Evolutionary conservation across 2,888 invertebrate species (phyloP).

Genomic region (Pelosia muscerda): DNA sequence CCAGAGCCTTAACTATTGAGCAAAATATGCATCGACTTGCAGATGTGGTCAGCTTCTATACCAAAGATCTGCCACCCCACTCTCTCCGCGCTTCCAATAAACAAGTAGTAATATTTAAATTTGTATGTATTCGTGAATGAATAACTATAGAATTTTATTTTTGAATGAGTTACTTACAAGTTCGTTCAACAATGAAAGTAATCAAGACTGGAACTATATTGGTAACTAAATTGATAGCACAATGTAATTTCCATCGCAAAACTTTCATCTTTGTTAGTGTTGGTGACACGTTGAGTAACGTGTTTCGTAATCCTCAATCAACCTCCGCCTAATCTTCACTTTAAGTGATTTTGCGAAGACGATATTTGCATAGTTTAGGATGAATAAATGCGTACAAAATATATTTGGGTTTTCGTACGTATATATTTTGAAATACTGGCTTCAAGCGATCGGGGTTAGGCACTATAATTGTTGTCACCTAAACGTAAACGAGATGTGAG

Average conservation of each 20-base stretch:
- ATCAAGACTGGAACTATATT: neutral
- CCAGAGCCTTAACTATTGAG: too few relatives aligned
- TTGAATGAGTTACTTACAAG: too few relatives aligned
- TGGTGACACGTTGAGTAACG: neutral
- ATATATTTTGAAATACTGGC: neutral
- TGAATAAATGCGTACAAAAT: neutral
- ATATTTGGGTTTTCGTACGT: neutral
- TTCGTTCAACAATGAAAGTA: too few relatives aligned
- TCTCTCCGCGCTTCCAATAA: too few relatives aligned
- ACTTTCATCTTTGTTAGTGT: neutral
- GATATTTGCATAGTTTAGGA: neutral
- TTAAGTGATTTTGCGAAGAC: neutral
- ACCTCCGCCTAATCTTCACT: neutral
- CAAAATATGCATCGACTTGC: too few relatives aligned
- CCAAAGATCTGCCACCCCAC: too few relatives aligned
- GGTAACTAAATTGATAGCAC: neutral
- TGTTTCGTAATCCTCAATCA: neutral
- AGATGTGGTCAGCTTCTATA: too few relatives aligned
- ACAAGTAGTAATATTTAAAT: too few relatives aligned
- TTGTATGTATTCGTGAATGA: neutral
- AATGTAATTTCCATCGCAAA: neutral
- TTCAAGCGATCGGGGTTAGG: neutral
- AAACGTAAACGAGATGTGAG: neutral
- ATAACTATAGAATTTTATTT: neutral
- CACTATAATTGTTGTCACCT: neutral